Base-by-base conservation (phyloP, 92 coral and sea anemone genomes). In the Porites divaricata region DNA sequence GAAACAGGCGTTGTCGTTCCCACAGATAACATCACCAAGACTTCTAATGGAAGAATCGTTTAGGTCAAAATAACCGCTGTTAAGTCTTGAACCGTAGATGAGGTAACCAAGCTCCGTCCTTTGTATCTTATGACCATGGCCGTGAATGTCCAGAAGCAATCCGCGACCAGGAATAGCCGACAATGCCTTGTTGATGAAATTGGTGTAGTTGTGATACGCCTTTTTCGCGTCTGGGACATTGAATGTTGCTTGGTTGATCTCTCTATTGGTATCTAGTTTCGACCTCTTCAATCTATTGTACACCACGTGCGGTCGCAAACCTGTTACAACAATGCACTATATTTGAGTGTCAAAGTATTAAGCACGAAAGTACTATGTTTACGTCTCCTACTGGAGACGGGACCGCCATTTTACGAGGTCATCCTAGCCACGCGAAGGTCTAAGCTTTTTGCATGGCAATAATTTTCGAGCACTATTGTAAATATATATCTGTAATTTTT, bases 251-350 rank as follows among this genome's bases (percentile, higher is more conserved):
- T 77, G 83, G 51, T 69, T 41, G 45, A 77, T 57, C 51, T 69
- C 83, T 51, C 83, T 76, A 35, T 85, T 85, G 59, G 77, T 63
- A 48, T 77, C 88, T 8, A 85, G 77, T 14, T 77, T 68, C 6
- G 51, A 54, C 21, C 88, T 85, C 23, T 22, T 66, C 52, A 85
- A 50, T 13, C 8, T 26, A 76, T 54, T 84, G 76, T 84, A 76
- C 76, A 84, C 88, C 63, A 84, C 88, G 56, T 84, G 83, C 57
- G 88, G 88, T 28, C 83, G 82, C 21, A 63, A 16, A 84, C 88
- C 88, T 83, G 17, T 24, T 35, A 35, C 45, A 35, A 35, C 45
- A 35, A 35, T 35, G 45, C 45, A 35, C 4, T 35, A 3, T 35
- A 35, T 35, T 6, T 35, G 45, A 35, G 45, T 35, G 45, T 35